phyloP scores from a whole-genome alignment of 2,113 vertebrate species.

The Pao palembangensis region DNA sequence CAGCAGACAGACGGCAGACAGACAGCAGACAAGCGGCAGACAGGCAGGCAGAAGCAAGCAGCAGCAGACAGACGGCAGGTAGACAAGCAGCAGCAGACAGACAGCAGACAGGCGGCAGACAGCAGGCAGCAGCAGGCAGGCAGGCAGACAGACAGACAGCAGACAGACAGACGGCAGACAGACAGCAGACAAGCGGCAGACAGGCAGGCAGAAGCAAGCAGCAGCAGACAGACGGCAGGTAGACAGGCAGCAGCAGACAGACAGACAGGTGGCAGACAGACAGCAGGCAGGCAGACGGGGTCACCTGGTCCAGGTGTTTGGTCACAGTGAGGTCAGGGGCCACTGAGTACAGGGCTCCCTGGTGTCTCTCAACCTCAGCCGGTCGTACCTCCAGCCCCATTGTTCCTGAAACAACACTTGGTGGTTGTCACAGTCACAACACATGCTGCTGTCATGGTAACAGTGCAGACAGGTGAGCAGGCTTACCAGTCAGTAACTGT shows the following conservation, averaged over 20 bases:
- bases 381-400: conserved; percentile 45
- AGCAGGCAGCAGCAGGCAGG: neutral
- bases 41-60: too few species aligned
- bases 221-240: neutral
- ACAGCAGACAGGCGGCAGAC: neutral
- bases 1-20: too few species aligned
- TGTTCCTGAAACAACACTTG: conserved; percentile 33
- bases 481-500: conserved; percentile 51
- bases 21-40: too few species aligned
- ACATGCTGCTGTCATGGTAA: too few species aligned
- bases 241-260: neutral
- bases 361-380: conserved; percentile 1
- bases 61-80: neutral
- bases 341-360: conserved; percentile 51
- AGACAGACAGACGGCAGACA: neutral
- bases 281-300: neutral
- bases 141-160: neutral
- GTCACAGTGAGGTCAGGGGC: conserved; percentile 42
- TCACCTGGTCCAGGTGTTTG: conserved; percentile 47
- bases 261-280: neutral
- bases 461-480: neutral
- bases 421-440: conserved; percentile 2
- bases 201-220: neutral
- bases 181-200: neutral
- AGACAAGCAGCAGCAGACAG: neutral